Evolutionary conservation across 2,888 invertebrate genomes (phyloP), one percentile per base, ranked within the genome.

Genomic region (Xanthorhoe designata): DNA sequence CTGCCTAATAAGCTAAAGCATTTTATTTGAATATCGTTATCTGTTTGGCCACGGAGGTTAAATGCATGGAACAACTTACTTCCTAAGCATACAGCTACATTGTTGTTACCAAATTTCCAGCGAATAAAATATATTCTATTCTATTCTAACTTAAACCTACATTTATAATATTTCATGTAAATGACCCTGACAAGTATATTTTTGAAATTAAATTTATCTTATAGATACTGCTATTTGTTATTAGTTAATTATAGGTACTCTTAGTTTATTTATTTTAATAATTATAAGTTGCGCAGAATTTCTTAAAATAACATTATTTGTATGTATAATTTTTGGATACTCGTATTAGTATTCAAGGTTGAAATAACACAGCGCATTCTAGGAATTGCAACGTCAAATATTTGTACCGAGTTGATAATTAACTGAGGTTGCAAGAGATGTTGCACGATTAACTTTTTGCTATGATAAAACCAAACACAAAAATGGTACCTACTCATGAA

Each of bases 21-120:
- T 8, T 42, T 55, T 19, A 45, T 45, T 56, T 56, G 24, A 45
- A 24, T 56, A 56, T 42, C 24, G 42, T 24, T 45, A n/a, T n/a
- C n/a, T 24, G 24, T 24, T 24, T 24, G 24, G 24, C 24, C 24
- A 5, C 24, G 24, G n/a, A n/a, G n/a, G n/a, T n/a, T n/a, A n/a
- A n/a, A n/a, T n/a, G n/a, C n/a, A n/a, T n/a, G n/a, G n/a, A n/a
- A n/a, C n/a, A n/a, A n/a, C n/a, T n/a, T n/a, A n/a, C n/a, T n/a
- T n/a, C n/a, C n/a, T n/a, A n/a, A n/a, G n/a, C n/a, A n/a, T n/a
- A n/a, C n/a, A n/a, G n/a, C n/a, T n/a, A n/a, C n/a, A n/a, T n/a
- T n/a, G n/a, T n/a, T n/a, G n/a, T n/a, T n/a, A n/a, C n/a, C n/a
- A n/a, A n/a, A n/a, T n/a, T n/a, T n/a, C n/a, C n/a, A n/a, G n/a